Base-by-base conservation (phyloP, 37 sponge, comb jelly and placozoan genomes). In the Spongilla lacustris region DNA sequence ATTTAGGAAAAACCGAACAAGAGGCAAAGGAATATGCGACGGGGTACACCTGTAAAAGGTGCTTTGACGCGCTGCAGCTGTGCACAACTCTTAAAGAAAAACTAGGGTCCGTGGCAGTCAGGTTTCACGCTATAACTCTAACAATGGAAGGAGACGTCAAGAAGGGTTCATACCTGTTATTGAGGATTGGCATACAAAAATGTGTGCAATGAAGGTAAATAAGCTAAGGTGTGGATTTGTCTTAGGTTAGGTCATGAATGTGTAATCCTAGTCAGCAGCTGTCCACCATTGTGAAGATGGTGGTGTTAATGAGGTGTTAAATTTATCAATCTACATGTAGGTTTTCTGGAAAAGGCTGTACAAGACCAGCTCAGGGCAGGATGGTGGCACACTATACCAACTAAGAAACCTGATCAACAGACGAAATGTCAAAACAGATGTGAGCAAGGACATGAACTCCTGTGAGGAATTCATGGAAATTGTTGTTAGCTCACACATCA, bases 331-430 rank as follows among this genome's bases (percentile, higher is more conserved):
- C 70, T 48, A 78, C 23, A 24, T 48, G 19, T 74, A 88, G 89
- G 89, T 82, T 8, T 83, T 88, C 23, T 88, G 89, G 89, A 88
- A 88, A 32, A 22, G 78, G n/a, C 36, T 88, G 32, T 88, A 83
- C 82, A 67, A 36, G 24, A 26, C 68, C 32, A 9, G 9, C 8
- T 82, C 83, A 26, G 76, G 37, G 0, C 19, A 8, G 17, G 89
- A 88, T 22, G n/a, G 29, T 0, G 83, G 82, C n/a, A 88, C 83
- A 23, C 77, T 88, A 13, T 73, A 68, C 68, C 89, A 88, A 49
- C 32, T 88, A 38, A 12, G 83, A 46, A 88, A 88, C 84, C 24
- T 88, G 21, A 88, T 88, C 31, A 68, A 88, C 77, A 33, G 89
- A 36, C 30, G 83, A 26, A 81, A 88, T 75, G 89, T 88, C 10